phyloP scores from a whole-genome alignment of 2,888 invertebrate species.

The Apamea monoglypha region DNA sequence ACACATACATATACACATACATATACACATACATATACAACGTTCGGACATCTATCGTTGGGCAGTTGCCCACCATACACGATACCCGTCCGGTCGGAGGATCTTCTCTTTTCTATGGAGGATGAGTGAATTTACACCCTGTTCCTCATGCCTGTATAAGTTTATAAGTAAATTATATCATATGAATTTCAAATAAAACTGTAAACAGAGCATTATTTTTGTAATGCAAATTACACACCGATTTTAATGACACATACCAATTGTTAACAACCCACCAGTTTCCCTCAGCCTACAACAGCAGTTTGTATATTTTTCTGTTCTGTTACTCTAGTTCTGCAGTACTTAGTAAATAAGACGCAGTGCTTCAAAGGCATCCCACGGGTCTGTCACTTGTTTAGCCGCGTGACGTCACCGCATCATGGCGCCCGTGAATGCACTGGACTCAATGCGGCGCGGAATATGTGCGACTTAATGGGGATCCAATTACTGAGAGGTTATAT shows the following conservation, averaged over 20 bases:
- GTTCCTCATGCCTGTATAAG: not conserved
- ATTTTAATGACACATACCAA: not conserved
- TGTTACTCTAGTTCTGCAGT: not conserved
- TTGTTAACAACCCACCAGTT: not conserved
- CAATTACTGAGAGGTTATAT: not conserved
- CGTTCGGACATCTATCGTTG: no score
- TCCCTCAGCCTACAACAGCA: not conserved
- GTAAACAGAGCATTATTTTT: not conserved
- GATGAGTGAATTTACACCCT: not conserved
- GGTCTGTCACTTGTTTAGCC: constrained; percentile 39
- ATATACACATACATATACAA: no score
- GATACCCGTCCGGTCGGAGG: no score
- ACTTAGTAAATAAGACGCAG: constrained; percentile 45
- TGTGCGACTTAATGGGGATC: constrained; percentile 1
- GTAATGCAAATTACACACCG: not conserved
- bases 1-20: no score
- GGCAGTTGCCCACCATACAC: no score
- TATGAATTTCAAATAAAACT: not conserved
- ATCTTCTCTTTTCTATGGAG: no score
- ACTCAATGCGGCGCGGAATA: constrained; percentile 21
- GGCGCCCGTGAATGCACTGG: constrained; percentile 36
- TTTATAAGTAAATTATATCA: not conserved
- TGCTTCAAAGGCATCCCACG: constrained; percentile 52
- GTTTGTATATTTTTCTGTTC: not conserved
- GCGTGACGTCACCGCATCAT: constrained; percentile 48